A percentile compares a stretch with the other conserved stretches of the same genome.
phyloP scores from a whole-genome alignment of 2,797 vertebrate genomes.

The Sphenodon punctatus region DNA sequence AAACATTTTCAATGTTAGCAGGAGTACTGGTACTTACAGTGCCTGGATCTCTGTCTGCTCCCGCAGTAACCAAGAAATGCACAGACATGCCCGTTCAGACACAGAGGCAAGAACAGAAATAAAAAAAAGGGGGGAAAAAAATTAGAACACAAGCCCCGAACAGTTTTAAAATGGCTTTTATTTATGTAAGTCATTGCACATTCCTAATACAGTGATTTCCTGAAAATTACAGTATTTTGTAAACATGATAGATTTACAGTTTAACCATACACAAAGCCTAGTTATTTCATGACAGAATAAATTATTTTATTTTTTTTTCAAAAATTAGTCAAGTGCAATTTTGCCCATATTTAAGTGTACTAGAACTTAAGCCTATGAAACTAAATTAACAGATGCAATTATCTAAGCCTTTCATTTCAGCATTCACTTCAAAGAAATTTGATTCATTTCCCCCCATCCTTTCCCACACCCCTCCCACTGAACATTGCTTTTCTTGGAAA shows the following conservation, averaged over 20 bases:
- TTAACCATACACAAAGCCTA: slow-evolving; percentile 80
- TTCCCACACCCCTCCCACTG: slow-evolving; percentile 53
- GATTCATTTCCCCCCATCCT: slow-evolving; percentile 44
- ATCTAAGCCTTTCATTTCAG: slow-evolving; percentile 71
- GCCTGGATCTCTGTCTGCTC: slow-evolving; percentile 91
- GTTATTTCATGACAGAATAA: slow-evolving; percentile 81
- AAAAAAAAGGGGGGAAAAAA: slow-evolving; percentile 82
- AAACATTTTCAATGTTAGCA: slow-evolving; percentile 51
- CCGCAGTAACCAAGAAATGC: slow-evolving; percentile 83
- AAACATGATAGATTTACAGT: slow-evolving; percentile 81
- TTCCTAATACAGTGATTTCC: slow-evolving; percentile 86
- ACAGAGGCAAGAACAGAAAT: slow-evolving; percentile 86
- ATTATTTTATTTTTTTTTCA: slow-evolving; percentile 75
- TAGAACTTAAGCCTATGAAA: slow-evolving; percentile 76
- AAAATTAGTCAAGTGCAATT: slow-evolving; percentile 84
- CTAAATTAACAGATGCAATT: slow-evolving; percentile 76
- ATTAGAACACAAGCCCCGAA: slow-evolving; percentile 84
- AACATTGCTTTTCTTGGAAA: slow-evolving; percentile 71
- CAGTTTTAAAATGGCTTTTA: slow-evolving; percentile 88
- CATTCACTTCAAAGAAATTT: slow-evolving; percentile 75
- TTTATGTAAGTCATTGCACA: slow-evolving; percentile 86
- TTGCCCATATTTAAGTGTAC: slow-evolving; percentile 73
- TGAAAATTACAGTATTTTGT: slow-evolving; percentile 84
- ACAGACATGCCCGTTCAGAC: slow-evolving; percentile 83
- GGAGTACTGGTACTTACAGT: slow-evolving; percentile 87